Evolutionary conservation across 2,113 vertebrate species (phyloP).

Genomic region (Cricetomys ansorgei): DNA sequence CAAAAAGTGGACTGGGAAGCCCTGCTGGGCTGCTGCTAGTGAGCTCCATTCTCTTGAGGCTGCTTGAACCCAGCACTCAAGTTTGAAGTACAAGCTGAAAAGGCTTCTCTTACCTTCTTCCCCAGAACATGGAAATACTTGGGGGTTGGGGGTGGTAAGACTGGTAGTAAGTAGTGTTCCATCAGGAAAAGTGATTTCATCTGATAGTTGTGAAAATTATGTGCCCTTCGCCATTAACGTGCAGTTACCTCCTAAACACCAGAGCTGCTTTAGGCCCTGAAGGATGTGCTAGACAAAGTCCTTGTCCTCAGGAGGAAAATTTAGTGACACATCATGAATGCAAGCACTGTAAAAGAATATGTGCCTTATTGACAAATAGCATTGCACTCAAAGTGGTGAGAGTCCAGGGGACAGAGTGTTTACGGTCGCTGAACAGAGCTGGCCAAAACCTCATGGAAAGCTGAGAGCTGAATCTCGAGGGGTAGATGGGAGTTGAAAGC

Average conservation of each 20-base stretch:
- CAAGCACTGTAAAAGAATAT: not conserved
- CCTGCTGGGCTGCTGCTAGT: not conserved
- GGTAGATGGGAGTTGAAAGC: not conserved
- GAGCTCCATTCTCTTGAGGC: not conserved
- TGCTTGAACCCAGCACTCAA: not conserved
- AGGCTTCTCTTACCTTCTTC: not conserved
- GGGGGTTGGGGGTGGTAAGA: not conserved
- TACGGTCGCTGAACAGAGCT: not conserved
- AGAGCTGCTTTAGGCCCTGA: not conserved
- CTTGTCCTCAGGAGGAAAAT: constrained; percentile 13
- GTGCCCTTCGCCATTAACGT: not conserved
- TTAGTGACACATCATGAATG: not conserved
- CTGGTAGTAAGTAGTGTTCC: not conserved
- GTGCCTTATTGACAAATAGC: not conserved
- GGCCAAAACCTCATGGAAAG: not conserved
- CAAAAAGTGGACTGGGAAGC: not conserved
- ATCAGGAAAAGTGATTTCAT: constrained; percentile 10
- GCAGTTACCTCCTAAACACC: not conserved
- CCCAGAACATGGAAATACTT: constrained; percentile 14
- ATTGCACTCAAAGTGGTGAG: not conserved
- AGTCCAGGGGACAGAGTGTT: not conserved
- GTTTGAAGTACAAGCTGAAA: constrained; percentile 15
- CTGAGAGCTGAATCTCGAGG: not conserved
- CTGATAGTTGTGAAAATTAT: constrained; percentile 13
- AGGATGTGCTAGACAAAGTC: not conserved